These are phyloP conservation scores for Zaprionus davidi DNA, from an alignment of 1,140 invertebrate species.

Conservation along the genomic window DNA sequence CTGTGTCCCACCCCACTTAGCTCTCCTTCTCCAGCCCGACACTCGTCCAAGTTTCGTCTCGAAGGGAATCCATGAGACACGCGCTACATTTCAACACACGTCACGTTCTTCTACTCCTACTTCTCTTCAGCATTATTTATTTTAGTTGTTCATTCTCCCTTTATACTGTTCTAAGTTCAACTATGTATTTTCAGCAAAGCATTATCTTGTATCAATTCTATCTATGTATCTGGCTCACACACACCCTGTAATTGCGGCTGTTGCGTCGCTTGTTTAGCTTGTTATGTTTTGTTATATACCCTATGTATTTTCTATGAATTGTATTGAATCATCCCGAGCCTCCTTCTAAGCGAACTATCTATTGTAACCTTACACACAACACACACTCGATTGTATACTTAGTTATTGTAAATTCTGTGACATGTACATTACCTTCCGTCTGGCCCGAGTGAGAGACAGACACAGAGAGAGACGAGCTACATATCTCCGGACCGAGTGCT, in stretches of 20 bases:
- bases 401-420: conserved; percentile 45
- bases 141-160: conserved; percentile 38
- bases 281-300: conserved; percentile 21
- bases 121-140: conserved; percentile 30
- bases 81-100: conserved; percentile 54
- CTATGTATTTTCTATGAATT: conserved; percentile 13
- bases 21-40: conserved; percentile 7
- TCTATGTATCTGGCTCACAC: conserved; percentile 11
- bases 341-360: conserved; percentile 22
- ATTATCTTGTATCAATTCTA: conserved; percentile 13
- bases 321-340: conserved; percentile 20
- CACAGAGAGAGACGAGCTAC: conserved; percentile 9
- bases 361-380: conserved; percentile 28
- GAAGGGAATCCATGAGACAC: conserved; percentile 82
- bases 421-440: conserved; percentile 35
- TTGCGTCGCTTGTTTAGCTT: not conserved
- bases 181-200: conserved; percentile 33
- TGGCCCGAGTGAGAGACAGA: not conserved
- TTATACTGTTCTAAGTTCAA: conserved; percentile 7
- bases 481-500: conserved; percentile 1
- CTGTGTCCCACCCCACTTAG: not conserved
- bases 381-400: conserved; percentile 36
- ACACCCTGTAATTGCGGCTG: conserved; percentile 23
- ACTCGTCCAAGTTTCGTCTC: conserved; percentile 57
- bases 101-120: not conserved